These are phyloP conservation scores for Hirtodrosophila trivittata DNA, from an alignment of 2,888 invertebrate genomes.

Conservation along the genomic window DNA sequence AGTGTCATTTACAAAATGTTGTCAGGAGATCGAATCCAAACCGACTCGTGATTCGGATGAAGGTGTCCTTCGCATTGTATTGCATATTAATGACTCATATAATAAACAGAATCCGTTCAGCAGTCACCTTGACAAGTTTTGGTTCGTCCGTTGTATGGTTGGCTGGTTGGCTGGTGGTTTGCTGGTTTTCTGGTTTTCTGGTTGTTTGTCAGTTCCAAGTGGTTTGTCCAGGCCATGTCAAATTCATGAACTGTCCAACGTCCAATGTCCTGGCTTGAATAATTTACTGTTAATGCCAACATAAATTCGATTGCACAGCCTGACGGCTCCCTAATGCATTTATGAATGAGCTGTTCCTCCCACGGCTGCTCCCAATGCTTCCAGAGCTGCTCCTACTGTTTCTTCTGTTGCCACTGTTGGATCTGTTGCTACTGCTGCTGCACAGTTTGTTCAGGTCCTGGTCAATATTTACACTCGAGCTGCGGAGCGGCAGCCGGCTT, in stretches of 20 bases:
- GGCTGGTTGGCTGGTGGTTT: conserved; percentile 19
- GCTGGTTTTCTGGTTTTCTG: conserved; percentile 23
- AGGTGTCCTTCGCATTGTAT: conserved; percentile 33
- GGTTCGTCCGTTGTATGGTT: conserved; percentile 24
- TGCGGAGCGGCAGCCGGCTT: conserved; percentile 5
- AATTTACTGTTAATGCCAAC: conserved; percentile 72
- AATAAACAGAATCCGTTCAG: conserved; percentile 67
- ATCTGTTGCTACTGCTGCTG: neutral
- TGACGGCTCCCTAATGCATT: conserved; percentile 66
- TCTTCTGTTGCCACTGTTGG: conserved; percentile 1
- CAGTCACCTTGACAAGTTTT: conserved; percentile 68
- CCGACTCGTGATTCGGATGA: neutral
- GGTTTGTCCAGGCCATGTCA: conserved; percentile 60
- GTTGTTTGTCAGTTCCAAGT: conserved; percentile 55
- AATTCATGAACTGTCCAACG: conserved; percentile 56
- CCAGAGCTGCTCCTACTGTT: conserved; percentile 5
- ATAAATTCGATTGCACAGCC: conserved; percentile 69
- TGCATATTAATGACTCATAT: conserved; percentile 67
- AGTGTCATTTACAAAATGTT: conserved; percentile 42
- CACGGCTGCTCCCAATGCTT: conserved; percentile 4
- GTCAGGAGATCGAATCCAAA: conserved; percentile 15
- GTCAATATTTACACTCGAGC: conserved; percentile 54
- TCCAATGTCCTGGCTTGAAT: conserved; percentile 54
- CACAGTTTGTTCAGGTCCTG: conserved; percentile 41
- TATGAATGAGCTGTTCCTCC: conserved; percentile 67